Evolutionary conservation across 1,140 invertebrate genomes (phyloP).

Genomic region (Zaprionus inermis): DNA sequence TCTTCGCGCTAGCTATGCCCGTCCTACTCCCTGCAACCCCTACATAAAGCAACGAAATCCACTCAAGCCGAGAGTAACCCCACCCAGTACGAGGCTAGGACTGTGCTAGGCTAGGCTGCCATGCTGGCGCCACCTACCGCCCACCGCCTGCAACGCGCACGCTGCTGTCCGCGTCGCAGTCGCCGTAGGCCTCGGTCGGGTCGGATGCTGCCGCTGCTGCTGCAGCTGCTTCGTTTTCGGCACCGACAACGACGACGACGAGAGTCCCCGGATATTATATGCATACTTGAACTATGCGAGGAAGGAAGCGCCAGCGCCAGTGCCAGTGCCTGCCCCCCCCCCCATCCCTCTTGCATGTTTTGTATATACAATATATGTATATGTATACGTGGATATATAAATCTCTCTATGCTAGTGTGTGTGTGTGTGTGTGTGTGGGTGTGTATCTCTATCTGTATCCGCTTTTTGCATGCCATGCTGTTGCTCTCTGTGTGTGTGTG

Average conservation of each 20-base stretch:
- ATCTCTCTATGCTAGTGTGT: not conserved
- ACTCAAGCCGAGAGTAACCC: slow-evolving; percentile 55
- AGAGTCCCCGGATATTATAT: slow-evolving; percentile 77
- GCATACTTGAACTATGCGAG: slow-evolving; percentile 81
- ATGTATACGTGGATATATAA: slow-evolving; percentile 61
- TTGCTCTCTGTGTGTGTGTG: slow-evolving; percentile 28
- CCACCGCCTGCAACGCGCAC: slow-evolving; percentile 33
- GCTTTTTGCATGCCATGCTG: slow-evolving; percentile 67
- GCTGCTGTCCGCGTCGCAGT: slow-evolving; percentile 62
- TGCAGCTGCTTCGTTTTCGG: slow-evolving; percentile 66
- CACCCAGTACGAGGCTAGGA: no score
- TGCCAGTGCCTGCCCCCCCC: not conserved
- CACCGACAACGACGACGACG: slow-evolving; percentile 54
- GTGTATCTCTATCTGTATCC: slow-evolving; percentile 63
- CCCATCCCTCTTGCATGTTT: slow-evolving; percentile 50
- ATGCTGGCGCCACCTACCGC: not conserved
- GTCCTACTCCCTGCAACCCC: no score
- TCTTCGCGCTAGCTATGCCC: no score
- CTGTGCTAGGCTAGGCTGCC: not conserved
- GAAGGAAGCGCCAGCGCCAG: slow-evolving; percentile 60
- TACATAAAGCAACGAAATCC: slow-evolving; percentile 46
- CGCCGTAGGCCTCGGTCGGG: slow-evolving; percentile 48
- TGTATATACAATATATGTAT: slow-evolving; percentile 78
- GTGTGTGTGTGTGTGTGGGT: slow-evolving; percentile 9
- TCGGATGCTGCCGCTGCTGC: slow-evolving; percentile 22